Conservation (phyloP, 2,797 vertebrate species). For the Trachurus trachurus region DNA sequence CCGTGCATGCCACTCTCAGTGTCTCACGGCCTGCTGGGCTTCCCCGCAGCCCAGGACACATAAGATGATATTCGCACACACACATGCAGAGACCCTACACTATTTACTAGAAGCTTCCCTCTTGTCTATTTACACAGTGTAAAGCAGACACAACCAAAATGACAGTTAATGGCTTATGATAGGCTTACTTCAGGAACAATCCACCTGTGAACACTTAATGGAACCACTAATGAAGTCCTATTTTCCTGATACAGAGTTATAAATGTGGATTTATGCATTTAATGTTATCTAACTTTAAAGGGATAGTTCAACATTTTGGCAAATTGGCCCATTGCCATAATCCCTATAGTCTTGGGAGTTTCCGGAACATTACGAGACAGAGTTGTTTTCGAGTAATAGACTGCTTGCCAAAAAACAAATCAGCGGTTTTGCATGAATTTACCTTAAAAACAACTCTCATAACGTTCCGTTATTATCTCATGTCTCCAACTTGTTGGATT, state of each 20-base stretch:
- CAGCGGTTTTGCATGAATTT: too few species aligned
- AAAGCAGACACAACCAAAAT: constrained; percentile 19
- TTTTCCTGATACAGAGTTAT: background rate
- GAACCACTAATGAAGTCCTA: background rate
- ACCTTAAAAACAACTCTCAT: too few species aligned
- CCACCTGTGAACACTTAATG: background rate
- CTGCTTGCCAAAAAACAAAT: too few species aligned
- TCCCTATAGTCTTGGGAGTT: too few species aligned
- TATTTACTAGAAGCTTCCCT: constrained; percentile 11
- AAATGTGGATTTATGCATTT: background rate
- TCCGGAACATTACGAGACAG: too few species aligned
- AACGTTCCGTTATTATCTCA: too few species aligned
- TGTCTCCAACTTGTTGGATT: too few species aligned
- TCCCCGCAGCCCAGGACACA: constrained; percentile 23
- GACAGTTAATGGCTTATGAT: constrained; percentile 46
- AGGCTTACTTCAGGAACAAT: constrained; percentile 14
- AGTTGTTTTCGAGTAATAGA: too few species aligned
- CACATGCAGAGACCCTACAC: background rate
- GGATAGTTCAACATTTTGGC: too few species aligned
- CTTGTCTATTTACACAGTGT: constrained; percentile 59
- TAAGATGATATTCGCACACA: constrained; percentile 18
- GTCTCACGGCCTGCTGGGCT: constrained; percentile 26
- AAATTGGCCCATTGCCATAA: too few species aligned
- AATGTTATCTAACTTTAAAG: background rate
- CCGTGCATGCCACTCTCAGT: constrained; percentile 53